Evolutionary conservation across 2,797 vertebrate genomes (phyloP).

Genomic region (Chloroceryle inda): DNA sequence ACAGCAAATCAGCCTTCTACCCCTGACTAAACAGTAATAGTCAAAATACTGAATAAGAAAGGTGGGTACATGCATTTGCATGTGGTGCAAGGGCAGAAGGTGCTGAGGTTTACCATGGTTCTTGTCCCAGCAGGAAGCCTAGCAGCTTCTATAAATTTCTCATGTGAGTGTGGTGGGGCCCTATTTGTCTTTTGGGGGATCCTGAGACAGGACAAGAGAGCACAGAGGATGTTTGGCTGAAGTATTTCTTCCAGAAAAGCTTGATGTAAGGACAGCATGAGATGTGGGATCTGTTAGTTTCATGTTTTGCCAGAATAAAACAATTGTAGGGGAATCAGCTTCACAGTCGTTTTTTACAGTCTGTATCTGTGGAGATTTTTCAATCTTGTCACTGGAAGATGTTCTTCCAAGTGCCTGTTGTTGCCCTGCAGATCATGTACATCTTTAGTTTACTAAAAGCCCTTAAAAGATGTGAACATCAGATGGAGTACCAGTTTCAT

Average conservation of each 20-base stretch:
- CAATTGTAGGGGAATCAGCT: not conserved
- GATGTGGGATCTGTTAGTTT: not conserved
- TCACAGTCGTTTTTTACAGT: not conserved
- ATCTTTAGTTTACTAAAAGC: not conserved
- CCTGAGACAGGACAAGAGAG: not conserved
- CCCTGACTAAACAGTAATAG: not conserved
- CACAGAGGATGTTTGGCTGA: not conserved
- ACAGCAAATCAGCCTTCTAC: not conserved
- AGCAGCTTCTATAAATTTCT: not conserved
- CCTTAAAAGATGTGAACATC: not conserved
- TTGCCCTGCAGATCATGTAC: not conserved
- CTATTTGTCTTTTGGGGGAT: not conserved
- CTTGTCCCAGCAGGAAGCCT: not conserved
- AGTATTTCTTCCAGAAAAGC: not conserved
- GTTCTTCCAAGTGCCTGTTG: not conserved
- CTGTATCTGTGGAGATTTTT: not conserved
- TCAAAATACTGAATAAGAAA: not conserved
- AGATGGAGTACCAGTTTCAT: not conserved
- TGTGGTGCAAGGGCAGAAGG: not conserved
- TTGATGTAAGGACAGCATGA: not conserved
- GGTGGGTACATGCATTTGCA: accelerated
- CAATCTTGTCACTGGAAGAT: not conserved
- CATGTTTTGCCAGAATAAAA: not conserved
- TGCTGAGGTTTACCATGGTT: not conserved
- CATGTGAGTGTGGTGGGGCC: not conserved